Percentiles rank a stretch among this genome's conserved stretches.
phyloP scores from a whole-genome alignment of 2,888 invertebrate species.

The Ephialtes manifestator region DNA sequence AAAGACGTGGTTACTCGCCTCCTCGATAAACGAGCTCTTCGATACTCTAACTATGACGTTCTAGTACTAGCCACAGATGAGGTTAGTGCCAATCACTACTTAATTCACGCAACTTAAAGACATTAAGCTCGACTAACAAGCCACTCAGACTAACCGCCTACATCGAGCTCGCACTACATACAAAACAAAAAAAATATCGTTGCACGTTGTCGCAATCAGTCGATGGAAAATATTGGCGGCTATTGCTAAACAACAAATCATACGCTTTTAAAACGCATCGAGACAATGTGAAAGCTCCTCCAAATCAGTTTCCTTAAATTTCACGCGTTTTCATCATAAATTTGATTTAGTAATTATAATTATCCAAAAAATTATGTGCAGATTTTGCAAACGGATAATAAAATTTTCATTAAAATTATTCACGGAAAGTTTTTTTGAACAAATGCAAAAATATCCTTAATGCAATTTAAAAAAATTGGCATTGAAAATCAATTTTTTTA shows the following conservation, averaged over 20 bases:
- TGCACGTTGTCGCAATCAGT: slow-evolving; percentile 30
- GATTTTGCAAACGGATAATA: too few species aligned
- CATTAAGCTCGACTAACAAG: slow-evolving; percentile 68
- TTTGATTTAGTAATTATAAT: not conserved
- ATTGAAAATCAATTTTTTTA: too few species aligned
- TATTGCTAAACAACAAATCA: slow-evolving; percentile 1
- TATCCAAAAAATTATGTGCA: too few species aligned
- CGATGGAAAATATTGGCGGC: slow-evolving; percentile 8
- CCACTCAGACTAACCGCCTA: slow-evolving; percentile 33
- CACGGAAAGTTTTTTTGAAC: too few species aligned
- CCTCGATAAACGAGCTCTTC: slow-evolving; percentile 93
- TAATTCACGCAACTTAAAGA: slow-evolving; percentile 50
- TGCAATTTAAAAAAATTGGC: too few species aligned
- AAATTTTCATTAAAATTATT: too few species aligned
- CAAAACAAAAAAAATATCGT: slow-evolving; percentile 22
- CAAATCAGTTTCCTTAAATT: not conserved
- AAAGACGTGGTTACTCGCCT: slow-evolving; percentile 93
- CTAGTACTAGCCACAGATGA: slow-evolving; percentile 87
- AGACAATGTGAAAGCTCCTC: not conserved
- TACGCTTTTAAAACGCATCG: slow-evolving; percentile 26
- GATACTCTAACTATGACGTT: slow-evolving; percentile 94
- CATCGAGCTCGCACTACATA: slow-evolving; percentile 26
- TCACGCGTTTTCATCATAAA: not conserved
- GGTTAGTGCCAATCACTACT: slow-evolving; percentile 80
- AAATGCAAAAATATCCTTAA: too few species aligned